phyloP scores from a whole-genome alignment of 2,888 invertebrate genomes.

The Ectemnius continuus region DNA sequence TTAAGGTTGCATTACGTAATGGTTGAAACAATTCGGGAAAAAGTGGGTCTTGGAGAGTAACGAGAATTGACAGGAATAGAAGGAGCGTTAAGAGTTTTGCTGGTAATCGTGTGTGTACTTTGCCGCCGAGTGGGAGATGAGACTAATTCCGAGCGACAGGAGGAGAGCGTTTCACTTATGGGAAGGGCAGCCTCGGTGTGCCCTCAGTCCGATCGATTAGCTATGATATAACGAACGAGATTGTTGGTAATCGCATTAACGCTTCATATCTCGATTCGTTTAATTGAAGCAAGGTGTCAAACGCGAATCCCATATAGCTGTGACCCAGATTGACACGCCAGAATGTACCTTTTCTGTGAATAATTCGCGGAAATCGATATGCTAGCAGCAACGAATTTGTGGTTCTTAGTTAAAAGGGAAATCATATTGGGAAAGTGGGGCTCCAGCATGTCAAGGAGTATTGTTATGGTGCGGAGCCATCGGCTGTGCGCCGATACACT shows the following conservation, averaged over 20 bases:
- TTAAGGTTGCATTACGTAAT: too few relatives aligned
- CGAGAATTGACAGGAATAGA: neutral
- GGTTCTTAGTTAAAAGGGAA: slow-evolving; percentile 9
- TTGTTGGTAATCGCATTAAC: slow-evolving; percentile 34
- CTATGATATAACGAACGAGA: slow-evolving; percentile 6
- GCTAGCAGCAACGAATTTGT: slow-evolving; percentile 2
- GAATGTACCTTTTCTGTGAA: too few relatives aligned
- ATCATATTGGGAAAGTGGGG: slow-evolving; percentile 18
- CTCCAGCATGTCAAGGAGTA: too few relatives aligned
- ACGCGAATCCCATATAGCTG: too few relatives aligned
- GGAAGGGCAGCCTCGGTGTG: slow-evolving; percentile 26
- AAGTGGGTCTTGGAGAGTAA: neutral
- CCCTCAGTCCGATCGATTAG: slow-evolving; percentile 37
- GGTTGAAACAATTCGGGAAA: too few relatives aligned
- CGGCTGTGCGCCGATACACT: slow-evolving; percentile 35
- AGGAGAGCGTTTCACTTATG: slow-evolving; percentile 37
- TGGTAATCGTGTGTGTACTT: neutral
- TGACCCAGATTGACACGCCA: too few relatives aligned
- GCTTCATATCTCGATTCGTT: slow-evolving; percentile 41
- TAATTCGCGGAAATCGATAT: too few relatives aligned
- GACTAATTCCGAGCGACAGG: slow-evolving; percentile 38
- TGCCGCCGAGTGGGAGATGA: slow-evolving; percentile 10
- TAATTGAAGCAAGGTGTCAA: slow-evolving; percentile 21
- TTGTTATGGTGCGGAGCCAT: neutral
- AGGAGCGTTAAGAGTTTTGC: neutral